Conservation (phyloP, 2,113 vertebrate genomes). For the Mungos mungo region DNA sequence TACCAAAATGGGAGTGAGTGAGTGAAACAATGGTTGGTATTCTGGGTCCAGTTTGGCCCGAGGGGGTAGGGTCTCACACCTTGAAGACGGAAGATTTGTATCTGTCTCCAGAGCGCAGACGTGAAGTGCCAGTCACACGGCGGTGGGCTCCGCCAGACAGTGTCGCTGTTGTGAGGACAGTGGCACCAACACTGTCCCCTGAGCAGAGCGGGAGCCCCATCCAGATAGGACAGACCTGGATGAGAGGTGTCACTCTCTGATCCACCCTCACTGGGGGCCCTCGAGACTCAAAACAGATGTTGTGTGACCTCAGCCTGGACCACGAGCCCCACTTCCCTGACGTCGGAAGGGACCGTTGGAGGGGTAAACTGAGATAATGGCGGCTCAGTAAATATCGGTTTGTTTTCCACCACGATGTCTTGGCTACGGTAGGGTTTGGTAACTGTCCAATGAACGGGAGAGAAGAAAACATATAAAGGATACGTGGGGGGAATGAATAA, state of each 20-base stretch:
- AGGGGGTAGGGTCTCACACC: no score
- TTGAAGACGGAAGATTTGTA: rapidly evolving
- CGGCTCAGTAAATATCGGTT: neutral
- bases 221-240: neutral
- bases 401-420: neutral
- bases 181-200: no score
- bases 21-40: no score
- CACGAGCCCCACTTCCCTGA: neutral
- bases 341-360: neutral
- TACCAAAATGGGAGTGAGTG: no score
- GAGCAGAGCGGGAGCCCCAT: neutral
- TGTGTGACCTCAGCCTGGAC: neutral
- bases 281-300: neutral
- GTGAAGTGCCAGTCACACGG: rapidly evolving
- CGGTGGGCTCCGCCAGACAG: neutral
- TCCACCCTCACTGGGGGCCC: neutral
- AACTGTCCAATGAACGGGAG: neutral
- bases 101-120: neutral
- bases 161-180: no score
- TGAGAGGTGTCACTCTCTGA: neutral
- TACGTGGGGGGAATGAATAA: neutral
- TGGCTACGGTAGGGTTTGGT: no score
- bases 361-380: neutral
- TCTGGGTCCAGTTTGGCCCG: no score
- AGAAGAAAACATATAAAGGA: neutral